These are phyloP conservation scores for Circaetus cinerascens DNA, from an alignment of 2,113 vertebrate genomes.

Conservation along the genomic window DNA sequence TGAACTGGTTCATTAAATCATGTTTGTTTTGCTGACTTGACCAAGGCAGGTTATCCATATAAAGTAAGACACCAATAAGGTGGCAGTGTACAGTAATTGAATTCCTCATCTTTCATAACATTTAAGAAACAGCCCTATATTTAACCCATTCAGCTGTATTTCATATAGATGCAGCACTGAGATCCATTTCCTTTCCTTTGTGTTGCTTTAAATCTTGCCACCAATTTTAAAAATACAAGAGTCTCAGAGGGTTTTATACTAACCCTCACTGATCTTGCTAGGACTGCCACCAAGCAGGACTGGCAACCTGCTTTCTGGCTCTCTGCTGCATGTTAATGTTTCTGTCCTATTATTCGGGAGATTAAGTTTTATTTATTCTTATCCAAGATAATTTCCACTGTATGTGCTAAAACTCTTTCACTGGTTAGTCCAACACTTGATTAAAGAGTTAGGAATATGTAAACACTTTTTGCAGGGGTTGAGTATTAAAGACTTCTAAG, in stretches of 20 bases:
- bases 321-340: not conserved
- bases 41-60: not conserved
- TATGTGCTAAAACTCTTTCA: not conserved
- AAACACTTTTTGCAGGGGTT: not conserved
- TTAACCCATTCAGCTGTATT: not conserved
- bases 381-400: not conserved
- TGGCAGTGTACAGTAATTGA: not conserved
- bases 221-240: not conserved
- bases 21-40: not conserved
- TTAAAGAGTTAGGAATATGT: not conserved
- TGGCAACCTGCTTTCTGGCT: not conserved
- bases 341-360: not conserved
- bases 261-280: not conserved
- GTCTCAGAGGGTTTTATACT: not conserved
- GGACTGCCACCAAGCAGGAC: fast-evolving
- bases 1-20: not conserved
- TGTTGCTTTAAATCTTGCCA: not conserved
- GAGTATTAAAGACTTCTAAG: not conserved
- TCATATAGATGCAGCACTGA: not conserved
- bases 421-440: not conserved
- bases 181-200: not conserved
- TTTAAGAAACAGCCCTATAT: not conserved
- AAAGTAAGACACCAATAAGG: not conserved
- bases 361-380: not conserved
- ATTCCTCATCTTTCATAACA: not conserved